Evolutionary conservation across 1,140 invertebrate genomes (phyloP).

Genomic region (Bombyx mandarina): DNA sequence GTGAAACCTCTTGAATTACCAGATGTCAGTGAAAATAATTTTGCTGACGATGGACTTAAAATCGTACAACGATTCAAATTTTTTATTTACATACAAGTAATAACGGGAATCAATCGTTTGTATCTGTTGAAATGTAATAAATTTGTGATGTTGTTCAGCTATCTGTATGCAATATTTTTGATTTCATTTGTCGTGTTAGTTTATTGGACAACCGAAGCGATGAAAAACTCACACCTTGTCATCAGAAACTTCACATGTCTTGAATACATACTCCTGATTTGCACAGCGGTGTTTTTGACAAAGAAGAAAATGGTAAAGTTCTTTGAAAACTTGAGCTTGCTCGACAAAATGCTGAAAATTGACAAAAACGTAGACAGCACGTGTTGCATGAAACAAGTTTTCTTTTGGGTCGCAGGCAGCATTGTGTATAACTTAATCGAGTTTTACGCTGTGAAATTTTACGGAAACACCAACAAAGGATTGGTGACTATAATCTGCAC

Average conservation of each 20-base stretch:
- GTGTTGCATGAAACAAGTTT: conserved; percentile 1
- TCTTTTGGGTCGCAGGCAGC: conserved; percentile 11
- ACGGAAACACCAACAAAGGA: neutral
- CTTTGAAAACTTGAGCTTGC: conserved; percentile 20
- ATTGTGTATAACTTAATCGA: conserved; percentile 16
- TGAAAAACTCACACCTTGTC: neutral
- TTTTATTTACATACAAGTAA: too few species aligned
- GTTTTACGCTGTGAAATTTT: conserved; percentile 8
- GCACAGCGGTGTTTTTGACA: conserved; percentile 19
- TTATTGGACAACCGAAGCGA: neutral
- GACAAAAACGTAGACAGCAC: conserved; percentile 15
- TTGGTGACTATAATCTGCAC: neutral
- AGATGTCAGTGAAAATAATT: too few species aligned
- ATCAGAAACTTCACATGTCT: conserved; percentile 9
- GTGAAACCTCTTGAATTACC: too few species aligned
- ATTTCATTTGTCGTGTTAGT: neutral
- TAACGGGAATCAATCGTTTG: conserved; percentile 11
- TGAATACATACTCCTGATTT: conserved; percentile 23
- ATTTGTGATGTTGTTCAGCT: conserved; percentile 4
- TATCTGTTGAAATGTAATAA: conserved; percentile 11
- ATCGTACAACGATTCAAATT: too few species aligned
- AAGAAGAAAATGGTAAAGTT: conserved; percentile 19
- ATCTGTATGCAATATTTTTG: conserved; percentile 4
- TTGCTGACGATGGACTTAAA: too few species aligned
- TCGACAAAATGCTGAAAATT: conserved; percentile 29